Evolutionary conservation across 2,113 vertebrate genomes (phyloP), one percentile per base, ranked within the genome.

Genomic region (Climacteris rufus): DNA sequence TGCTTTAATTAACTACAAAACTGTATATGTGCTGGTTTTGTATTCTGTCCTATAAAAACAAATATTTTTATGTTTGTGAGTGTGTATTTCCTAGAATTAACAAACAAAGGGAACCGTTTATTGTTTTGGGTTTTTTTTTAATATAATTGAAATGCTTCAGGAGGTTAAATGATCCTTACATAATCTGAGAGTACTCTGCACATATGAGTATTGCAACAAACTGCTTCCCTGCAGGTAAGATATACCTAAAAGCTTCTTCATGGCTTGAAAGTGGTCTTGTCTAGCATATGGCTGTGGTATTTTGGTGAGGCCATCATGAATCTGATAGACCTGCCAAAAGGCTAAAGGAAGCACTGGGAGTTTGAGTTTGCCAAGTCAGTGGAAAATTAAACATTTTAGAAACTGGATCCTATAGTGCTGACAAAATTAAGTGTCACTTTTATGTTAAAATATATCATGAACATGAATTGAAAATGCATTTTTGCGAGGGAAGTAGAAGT

Each of bases 381-480:
- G 24, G 31, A 64, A 81, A 72, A 52, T 3, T 11, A 64, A 2
- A 25, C 44, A 16, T 64, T 87, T 85, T 80, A 74, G 39, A 88
- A 85, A 50, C 30, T 44, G 11, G 3, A 78, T 87, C 21, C 50
- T 69, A 52, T 17, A 44, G 22, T 49, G 15, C 24, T 59, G 24
- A 52, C 23, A 63, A 89, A 80, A 69, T 56, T 45, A 82, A 84
- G 40, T 39, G 13, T 72, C 0, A 0, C 14, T 77, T 89, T 65
- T 61, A 78, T 4, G 17, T 14, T 78, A 76, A 90, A 37, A 30
- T 56, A 10, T 40, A 8, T 35, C 30, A 42, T 49, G 35, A 71
- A n/a, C 0, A 0, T 27, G 6, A 72, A 53, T 22, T 54, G n/a
- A 68, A 75, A 7, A 1, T 28, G 21, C 5, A 5, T 19, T 76